phyloP scores from a whole-genome alignment of 2,113 vertebrate genomes.

The Dasyornis broadbenti region DNA sequence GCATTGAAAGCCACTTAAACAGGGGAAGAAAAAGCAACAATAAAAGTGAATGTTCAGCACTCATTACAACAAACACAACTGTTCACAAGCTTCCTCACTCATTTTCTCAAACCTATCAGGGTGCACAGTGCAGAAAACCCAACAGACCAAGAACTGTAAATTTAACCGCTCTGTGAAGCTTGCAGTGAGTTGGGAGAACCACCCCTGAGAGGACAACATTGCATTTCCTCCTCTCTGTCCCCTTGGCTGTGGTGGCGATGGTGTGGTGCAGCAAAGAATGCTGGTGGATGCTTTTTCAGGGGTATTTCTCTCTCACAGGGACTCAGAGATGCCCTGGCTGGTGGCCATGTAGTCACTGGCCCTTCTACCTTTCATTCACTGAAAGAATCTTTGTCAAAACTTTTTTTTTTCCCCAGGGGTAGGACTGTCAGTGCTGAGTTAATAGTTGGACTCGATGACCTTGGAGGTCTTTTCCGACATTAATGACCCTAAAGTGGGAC shows the following conservation, averaged over 20 bases:
- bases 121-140: not conserved
- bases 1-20: conserved; percentile 24
- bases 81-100: not conserved
- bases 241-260: not conserved
- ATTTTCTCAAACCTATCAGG: conserved; percentile 27
- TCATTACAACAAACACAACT: conserved; percentile 29
- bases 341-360: not conserved
- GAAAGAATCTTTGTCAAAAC: not conserved
- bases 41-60: conserved; percentile 36
- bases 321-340: not conserved
- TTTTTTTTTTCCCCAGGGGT: not conserved
- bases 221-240: not conserved
- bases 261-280: not conserved
- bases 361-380: not conserved
- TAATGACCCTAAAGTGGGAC: not conserved
- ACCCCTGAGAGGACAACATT: not conserved
- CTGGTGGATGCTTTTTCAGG: not conserved
- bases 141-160: not conserved
- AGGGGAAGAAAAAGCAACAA: not conserved
- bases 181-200: not conserved
- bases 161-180: not conserved
- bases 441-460: not conserved
- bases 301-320: not conserved
- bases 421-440: not conserved
- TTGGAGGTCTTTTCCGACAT: not conserved